Conservation (phyloP, 2,888 invertebrate genomes). For the Mesoligia furuncula region DNA sequence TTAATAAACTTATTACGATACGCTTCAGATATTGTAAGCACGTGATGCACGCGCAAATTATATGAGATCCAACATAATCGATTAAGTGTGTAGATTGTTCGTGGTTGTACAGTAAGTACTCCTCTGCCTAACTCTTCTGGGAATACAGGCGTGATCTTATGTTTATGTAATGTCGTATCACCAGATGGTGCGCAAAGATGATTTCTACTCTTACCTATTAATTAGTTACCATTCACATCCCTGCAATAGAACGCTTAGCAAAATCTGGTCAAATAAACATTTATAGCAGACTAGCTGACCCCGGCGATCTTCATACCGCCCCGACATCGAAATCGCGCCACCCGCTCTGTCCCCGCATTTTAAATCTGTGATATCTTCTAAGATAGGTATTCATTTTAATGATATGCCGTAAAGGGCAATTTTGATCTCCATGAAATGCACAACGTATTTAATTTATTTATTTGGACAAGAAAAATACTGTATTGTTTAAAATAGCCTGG, state of each 20-base stretch:
- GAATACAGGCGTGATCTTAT: not conserved
- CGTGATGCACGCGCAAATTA: not conserved
- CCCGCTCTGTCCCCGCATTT: too few relatives aligned
- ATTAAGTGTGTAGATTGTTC: not conserved
- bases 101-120: not conserved
- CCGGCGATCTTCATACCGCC: too few relatives aligned
- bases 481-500: too few relatives aligned
- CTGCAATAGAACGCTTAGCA: not conserved
- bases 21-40: conserved; percentile 11
- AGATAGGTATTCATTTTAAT: too few relatives aligned
- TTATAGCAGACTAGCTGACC: too few relatives aligned
- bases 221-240: not conserved
- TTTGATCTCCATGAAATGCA: too few relatives aligned
- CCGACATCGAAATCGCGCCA: too few relatives aligned
- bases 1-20: conserved; percentile 27
- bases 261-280: not conserved
- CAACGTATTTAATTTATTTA: too few relatives aligned
- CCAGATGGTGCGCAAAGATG: not conserved
- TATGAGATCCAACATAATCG: conserved; percentile 2
- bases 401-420: too few relatives aligned
- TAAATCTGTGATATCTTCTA: too few relatives aligned
- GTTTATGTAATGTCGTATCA: not conserved
- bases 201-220: not conserved
- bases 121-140: too few relatives aligned
- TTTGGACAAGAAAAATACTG: too few relatives aligned